These are phyloP conservation scores for Trinectes maculatus DNA, from an alignment of 2,113 vertebrate species.

Conservation along the genomic window DNA sequence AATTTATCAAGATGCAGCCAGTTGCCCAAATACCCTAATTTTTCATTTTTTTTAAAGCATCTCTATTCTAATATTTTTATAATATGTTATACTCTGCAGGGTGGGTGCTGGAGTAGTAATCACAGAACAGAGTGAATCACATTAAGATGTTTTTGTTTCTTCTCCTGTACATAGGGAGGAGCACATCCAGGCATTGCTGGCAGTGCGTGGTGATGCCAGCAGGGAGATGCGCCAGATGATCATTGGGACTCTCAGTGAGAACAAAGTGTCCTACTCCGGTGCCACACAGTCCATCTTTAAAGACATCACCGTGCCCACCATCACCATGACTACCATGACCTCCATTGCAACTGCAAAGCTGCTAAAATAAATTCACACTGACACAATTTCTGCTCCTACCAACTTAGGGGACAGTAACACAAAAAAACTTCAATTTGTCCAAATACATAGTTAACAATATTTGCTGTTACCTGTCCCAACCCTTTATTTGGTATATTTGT, in stretches of 20 bases:
- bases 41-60: too few relatives aligned
- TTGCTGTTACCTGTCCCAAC: not conserved
- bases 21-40: too few relatives aligned
- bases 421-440: conserved; percentile 1
- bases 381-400: not conserved
- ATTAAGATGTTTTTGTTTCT: too few relatives aligned
- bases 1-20: too few relatives aligned
- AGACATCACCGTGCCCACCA: conserved; percentile 91
- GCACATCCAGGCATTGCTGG: conserved; percentile 91
- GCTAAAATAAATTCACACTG: conserved; percentile 85
- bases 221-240: conserved; percentile 97
- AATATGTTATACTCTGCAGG: too few relatives aligned
- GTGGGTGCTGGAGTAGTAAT: too few relatives aligned
- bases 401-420: conserved; percentile 7
- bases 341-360: conserved; percentile 93
- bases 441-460: not conserved
- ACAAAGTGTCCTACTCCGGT: conserved; percentile 80
- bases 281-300: conserved; percentile 89
- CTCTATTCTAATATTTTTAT: too few relatives aligned
- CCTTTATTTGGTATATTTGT: conserved; percentile 6
- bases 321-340: conserved; percentile 85
- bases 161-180: conserved; percentile 87
- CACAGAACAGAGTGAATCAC: too few relatives aligned
- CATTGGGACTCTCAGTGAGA: conserved; percentile 93
- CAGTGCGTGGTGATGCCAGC: conserved; percentile 92